Conservation (phyloP, 2,888 invertebrate species). For the Leptinotarsa juncta region DNA sequence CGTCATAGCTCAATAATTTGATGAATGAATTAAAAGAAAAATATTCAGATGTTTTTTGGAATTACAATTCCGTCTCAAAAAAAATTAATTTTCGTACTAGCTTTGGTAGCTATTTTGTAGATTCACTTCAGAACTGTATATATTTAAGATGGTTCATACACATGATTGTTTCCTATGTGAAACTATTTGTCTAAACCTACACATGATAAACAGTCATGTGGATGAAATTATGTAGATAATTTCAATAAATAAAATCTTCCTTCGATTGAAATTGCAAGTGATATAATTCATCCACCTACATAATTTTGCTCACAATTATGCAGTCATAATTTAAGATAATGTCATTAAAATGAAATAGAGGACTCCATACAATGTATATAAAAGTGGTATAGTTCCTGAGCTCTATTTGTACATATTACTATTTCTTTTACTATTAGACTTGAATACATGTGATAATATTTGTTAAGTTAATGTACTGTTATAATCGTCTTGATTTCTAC, state of each 20-base stretch:
- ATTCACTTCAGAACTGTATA: too few relatives aligned
- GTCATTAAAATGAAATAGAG: not conserved
- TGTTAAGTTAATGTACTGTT: constrained; percentile 54
- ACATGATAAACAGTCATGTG: not conserved
- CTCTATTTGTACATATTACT: constrained; percentile 33
- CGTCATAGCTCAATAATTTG: too few relatives aligned
- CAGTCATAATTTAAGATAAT: too few relatives aligned
- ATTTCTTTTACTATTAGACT: constrained; percentile 40
- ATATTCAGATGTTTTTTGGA: too few relatives aligned
- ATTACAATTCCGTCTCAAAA: too few relatives aligned
- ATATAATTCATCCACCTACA: not conserved
- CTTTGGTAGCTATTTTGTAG: too few relatives aligned
- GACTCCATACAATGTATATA: constrained; percentile 32
- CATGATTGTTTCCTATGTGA: not conserved
- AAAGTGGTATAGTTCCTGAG: constrained; percentile 54
- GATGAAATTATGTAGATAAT: not conserved
- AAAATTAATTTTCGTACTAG: too few relatives aligned
- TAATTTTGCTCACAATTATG: too few relatives aligned
- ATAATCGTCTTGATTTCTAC: constrained; percentile 30
- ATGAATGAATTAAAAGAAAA: too few relatives aligned
- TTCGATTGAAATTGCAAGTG: not conserved
- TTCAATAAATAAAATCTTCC: not conserved
- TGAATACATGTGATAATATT: constrained; percentile 61
- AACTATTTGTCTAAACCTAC: not conserved
- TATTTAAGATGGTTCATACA: too few relatives aligned